Conservation (phyloP, 2,888 invertebrate species). For the Nymphalis polychloros region DNA sequence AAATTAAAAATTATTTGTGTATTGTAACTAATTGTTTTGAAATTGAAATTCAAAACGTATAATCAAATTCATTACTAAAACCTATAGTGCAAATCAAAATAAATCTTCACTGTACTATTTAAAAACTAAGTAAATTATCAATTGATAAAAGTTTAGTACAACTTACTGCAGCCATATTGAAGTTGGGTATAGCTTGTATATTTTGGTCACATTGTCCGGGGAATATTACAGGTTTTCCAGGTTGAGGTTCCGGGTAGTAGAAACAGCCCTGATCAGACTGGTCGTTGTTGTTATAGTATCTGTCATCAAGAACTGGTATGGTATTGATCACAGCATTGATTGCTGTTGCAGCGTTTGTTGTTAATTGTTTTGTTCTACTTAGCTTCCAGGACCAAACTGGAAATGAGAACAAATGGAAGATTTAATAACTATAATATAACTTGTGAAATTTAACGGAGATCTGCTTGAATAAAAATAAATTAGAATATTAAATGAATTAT, state of each 20-base stretch:
- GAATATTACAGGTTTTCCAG: slow-evolving; percentile 39
- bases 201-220: slow-evolving; percentile 52
- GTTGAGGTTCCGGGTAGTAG: slow-evolving; percentile 52
- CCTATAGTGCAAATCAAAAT: no score
- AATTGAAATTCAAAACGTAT: no score
- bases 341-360: slow-evolving; percentile 36
- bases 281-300: slow-evolving; percentile 48
- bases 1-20: no score
- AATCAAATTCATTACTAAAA: no score
- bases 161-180: slow-evolving; percentile 34
- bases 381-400: slow-evolving; percentile 42
- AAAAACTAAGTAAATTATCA: no score
- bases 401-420: neutral
- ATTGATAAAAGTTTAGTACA: no score
- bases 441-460: no score
- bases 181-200: slow-evolving; percentile 44
- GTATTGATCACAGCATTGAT: slow-evolving; percentile 48
- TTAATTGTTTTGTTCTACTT: slow-evolving; percentile 50
- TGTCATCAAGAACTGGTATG: slow-evolving; percentile 51
- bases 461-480: no score
- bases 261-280: slow-evolving; percentile 53
- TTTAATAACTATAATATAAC: no score
- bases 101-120: no score
- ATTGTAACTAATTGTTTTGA: no score
- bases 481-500: no score